Percentiles rank a stretch among this genome's conserved stretches.
phyloP scores from a whole-genome alignment of 2,888 invertebrate species.

The Aporophyla lueneburgensis region DNA sequence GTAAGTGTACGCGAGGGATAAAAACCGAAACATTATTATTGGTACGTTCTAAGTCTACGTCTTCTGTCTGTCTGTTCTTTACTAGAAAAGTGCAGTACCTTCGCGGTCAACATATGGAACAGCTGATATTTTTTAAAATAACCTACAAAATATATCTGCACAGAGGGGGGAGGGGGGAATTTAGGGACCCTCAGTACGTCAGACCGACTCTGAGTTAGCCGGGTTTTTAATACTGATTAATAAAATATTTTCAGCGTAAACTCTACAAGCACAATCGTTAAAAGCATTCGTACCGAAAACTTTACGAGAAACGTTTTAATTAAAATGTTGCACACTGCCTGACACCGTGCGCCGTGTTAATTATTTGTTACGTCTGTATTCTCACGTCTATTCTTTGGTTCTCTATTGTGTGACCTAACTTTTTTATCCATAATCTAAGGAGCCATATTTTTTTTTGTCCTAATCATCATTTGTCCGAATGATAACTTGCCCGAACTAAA shows the following conservation, averaged over 20 bases:
- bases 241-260: neutral
- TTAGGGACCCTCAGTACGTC: neutral
- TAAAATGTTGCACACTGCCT: conserved; percentile 10
- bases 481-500: no score
- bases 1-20: neutral
- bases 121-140: no score
- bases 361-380: conserved; percentile 22
- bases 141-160: no score
- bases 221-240: neutral
- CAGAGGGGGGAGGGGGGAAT: no score
- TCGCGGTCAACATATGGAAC: no score
- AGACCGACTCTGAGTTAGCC: neutral
- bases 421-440: no score
- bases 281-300: neutral
- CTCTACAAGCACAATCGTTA: neutral
- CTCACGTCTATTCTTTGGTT: neutral
- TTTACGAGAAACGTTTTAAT: conserved; percentile 13
- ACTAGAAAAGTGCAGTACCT: no score
- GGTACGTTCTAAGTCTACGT: neutral
- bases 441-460: no score
- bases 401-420: no score
- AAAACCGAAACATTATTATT: neutral
- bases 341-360: neutral
- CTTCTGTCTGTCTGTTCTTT: neutral
- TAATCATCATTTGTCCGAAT: no score